Evolutionary conservation across 1,140 invertebrate species (phyloP).

Genomic region (Drosophila truncata): DNA sequence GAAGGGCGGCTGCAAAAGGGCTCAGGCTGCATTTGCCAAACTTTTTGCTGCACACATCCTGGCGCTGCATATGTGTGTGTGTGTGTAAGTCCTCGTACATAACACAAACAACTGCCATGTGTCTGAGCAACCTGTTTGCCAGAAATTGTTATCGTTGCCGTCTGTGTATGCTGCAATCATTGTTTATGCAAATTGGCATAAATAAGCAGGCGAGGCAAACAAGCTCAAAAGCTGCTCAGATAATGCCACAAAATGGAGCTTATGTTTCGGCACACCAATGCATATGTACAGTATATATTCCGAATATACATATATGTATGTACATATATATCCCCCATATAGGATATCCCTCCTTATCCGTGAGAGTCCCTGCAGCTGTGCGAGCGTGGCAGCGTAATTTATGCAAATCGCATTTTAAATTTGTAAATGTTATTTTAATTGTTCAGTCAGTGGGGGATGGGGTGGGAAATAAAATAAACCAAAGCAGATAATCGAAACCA

Average conservation of each 20-base stretch:
- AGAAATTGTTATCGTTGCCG: conserved; percentile 42
- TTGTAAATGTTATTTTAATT: conserved; percentile 75
- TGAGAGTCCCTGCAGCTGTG: conserved; percentile 40
- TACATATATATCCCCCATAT: not conserved
- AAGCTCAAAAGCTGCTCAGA: conserved; percentile 61
- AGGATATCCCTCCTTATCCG: not conserved
- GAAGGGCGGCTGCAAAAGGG: conserved; percentile 9
- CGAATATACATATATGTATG: not conserved
- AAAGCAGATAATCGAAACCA: conserved; percentile 23
- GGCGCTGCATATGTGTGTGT: conserved; percentile 4
- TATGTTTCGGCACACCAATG: conserved; percentile 40
- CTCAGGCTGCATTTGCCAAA: conserved; percentile 36
- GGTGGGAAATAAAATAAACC: conserved; percentile 3
- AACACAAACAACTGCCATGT: conserved; percentile 31
- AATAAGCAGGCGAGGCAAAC: conserved; percentile 60
- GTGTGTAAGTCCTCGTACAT: conserved; percentile 17
- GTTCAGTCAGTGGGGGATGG: conserved; percentile 36
- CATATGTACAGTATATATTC: conserved; percentile 8
- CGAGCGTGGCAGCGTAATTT: conserved; percentile 35
- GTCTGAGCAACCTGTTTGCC: conserved; percentile 44
- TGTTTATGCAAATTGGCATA: conserved; percentile 75
- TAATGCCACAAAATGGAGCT: conserved; percentile 65
- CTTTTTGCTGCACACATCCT: conserved; percentile 60
- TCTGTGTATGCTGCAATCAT: conserved; percentile 52
- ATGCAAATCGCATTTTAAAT: conserved; percentile 68